Percentiles rank a stretch among this genome's conserved stretches.
phyloP scores from a whole-genome alignment of 1,140 invertebrate species.

The Megathymus violae region DNA sequence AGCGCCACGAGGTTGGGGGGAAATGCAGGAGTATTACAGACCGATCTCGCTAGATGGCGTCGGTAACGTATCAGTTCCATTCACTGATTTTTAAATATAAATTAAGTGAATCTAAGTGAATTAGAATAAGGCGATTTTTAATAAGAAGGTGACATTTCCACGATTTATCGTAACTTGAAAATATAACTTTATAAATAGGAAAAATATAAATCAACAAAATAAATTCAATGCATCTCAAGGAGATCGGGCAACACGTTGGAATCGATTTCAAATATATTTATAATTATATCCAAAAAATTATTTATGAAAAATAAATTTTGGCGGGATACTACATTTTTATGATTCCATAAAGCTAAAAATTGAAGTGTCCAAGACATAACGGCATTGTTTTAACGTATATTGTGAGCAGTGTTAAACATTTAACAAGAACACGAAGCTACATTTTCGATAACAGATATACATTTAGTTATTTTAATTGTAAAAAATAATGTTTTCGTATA shows the following conservation, averaged over 20 bases:
- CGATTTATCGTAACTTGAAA: not conserved
- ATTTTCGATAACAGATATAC: conserved; percentile 4
- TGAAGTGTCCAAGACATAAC: conserved; percentile 9
- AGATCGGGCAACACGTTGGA: not conserved
- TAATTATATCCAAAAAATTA: not conserved
- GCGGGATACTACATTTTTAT: not conserved
- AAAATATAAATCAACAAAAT: no score
- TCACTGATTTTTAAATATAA: conserved; percentile 84
- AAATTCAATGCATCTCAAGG: no score
- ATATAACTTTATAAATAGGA: not conserved
- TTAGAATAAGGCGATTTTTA: conserved; percentile 2
- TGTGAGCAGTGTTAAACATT: conserved; percentile 14
- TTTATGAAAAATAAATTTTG: not conserved
- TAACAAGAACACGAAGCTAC: conserved; percentile 12
- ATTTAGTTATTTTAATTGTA: not conserved
- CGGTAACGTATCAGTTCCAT: conserved; percentile 70
- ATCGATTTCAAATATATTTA: not conserved
- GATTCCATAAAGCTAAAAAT: conserved; percentile 4
- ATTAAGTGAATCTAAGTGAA: no score
- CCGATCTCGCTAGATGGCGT: conserved; percentile 87
- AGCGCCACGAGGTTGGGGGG: conserved; percentile 91
- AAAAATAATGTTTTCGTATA: not conserved
- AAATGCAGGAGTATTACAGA: conserved; percentile 86
- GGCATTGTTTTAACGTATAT: conserved; percentile 8
- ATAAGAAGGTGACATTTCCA: conserved; percentile 21